Evolutionary conservation across 2,797 vertebrate genomes (phyloP).

Genomic region (Aratinga solstitialis): DNA sequence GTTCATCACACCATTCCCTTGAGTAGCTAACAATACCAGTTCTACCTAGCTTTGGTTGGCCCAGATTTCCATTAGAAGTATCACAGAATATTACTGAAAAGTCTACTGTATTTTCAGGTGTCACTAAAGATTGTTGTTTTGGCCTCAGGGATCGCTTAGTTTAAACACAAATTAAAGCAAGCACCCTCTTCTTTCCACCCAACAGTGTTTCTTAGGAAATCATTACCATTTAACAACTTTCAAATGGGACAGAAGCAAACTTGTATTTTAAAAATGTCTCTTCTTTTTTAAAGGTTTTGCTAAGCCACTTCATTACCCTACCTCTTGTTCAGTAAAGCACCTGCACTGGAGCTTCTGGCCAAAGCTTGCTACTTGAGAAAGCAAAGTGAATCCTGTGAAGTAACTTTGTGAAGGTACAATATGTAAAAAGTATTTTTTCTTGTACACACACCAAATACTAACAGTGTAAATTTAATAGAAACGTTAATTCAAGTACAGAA

Average conservation of each 20-base stretch:
- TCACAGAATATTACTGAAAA: background rate
- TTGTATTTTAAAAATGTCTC: background rate
- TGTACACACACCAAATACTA: constrained; percentile 25
- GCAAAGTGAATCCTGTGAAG: background rate
- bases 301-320: background rate
- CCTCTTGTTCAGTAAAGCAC: background rate
- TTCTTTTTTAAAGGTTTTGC: background rate
- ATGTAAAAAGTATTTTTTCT: background rate
- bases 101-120: background rate
- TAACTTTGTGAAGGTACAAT: background rate
- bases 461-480: constrained; percentile 77
- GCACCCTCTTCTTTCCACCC: background rate
- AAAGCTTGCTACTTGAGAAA: background rate
- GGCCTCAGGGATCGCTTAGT: background rate
- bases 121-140: background rate
- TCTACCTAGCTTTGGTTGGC: background rate
- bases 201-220: background rate
- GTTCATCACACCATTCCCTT: background rate
- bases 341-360: background rate
- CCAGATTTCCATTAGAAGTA: background rate
- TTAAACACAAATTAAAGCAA: background rate
- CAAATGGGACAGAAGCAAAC: background rate
- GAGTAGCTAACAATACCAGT: background rate
- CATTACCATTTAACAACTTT: background rate
- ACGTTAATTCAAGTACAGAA: constrained; percentile 73